Evolutionary conservation across 1,140 invertebrate species (phyloP).

Genomic region (Drosophila gunungcola): DNA sequence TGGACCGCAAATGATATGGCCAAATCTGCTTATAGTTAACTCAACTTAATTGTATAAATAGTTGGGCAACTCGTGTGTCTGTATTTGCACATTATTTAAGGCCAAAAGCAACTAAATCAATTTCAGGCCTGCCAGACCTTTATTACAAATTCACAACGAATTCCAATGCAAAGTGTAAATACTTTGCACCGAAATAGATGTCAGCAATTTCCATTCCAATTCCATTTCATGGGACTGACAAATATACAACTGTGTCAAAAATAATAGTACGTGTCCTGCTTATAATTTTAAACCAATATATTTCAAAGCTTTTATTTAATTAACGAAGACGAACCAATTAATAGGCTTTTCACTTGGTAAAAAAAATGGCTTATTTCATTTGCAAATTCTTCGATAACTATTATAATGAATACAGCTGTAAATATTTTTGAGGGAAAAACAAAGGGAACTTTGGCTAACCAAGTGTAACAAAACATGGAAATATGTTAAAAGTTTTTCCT

Average conservation of each 20-base stretch:
- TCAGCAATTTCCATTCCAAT: constrained; percentile 11
- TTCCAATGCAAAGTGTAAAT: constrained; percentile 21
- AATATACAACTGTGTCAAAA: not conserved
- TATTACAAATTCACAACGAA: constrained; percentile 35
- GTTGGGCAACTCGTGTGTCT: constrained; percentile 4
- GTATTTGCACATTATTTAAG: constrained; percentile 27
- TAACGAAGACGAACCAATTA: no score
- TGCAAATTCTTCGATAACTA: not conserved
- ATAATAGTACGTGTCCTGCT: not conserved
- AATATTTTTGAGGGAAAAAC: not conserved
- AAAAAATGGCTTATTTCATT: no score
- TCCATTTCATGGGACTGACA: not conserved
- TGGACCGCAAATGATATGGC: constrained; percentile 3
- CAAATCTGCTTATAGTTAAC: constrained; percentile 6
- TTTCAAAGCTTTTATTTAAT: no score
- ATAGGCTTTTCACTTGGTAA: no score
- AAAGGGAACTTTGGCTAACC: constrained; percentile 16
- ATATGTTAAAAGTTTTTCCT: constrained; percentile 49
- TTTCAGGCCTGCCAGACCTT: constrained; percentile 10
- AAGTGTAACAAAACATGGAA: constrained; percentile 37
- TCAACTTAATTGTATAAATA: constrained; percentile 28
- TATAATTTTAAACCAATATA: no score
- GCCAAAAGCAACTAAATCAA: constrained; percentile 38
- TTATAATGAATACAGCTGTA: not conserved
- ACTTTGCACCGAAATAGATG: constrained; percentile 25